Conservation (phyloP, 2,888 invertebrate genomes). For the Apotomis capreana region DNA sequence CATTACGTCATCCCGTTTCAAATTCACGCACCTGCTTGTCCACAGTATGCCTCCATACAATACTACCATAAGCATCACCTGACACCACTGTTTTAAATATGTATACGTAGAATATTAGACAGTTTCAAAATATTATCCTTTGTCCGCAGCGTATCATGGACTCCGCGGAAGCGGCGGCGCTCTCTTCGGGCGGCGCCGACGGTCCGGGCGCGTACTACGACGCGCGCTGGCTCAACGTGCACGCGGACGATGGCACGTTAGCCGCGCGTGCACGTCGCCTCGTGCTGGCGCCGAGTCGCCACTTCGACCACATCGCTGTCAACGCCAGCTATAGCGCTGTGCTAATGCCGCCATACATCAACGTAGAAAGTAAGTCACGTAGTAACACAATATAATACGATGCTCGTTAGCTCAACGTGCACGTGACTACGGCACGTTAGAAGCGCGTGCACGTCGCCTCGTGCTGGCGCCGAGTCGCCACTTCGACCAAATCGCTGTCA, state of each 20-base stretch:
- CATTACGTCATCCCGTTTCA: too few relatives aligned
- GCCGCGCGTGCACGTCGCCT: slow-evolving; percentile 88
- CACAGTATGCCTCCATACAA: too few relatives aligned
- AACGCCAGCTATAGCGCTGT: slow-evolving; percentile 94
- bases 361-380: slow-evolving; percentile 84
- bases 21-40: too few relatives aligned
- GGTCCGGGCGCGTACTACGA: slow-evolving; percentile 88
- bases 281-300: slow-evolving; percentile 88
- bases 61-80: too few relatives aligned
- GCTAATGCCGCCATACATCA: slow-evolving; percentile 92
- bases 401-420: slow-evolving; percentile 91
- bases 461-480: slow-evolving; percentile 90
- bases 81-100: too few relatives aligned
- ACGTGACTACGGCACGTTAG: slow-evolving; percentile 89
- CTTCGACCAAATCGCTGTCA: slow-evolving; percentile 93
- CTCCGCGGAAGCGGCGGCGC: slow-evolving; percentile 93
- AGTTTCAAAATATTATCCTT: not conserved
- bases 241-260: slow-evolving; percentile 89
- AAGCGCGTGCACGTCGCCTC: slow-evolving; percentile 88
- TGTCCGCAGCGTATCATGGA: slow-evolving; percentile 92
- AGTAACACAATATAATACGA: slow-evolving; percentile 86
- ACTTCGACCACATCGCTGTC: slow-evolving; percentile 93
- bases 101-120: too few relatives aligned
- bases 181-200: slow-evolving; percentile 83
- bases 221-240: slow-evolving; percentile 91